phyloP scores from a whole-genome alignment of 1,140 invertebrate species.

The Heliconius hewitsoni region DNA sequence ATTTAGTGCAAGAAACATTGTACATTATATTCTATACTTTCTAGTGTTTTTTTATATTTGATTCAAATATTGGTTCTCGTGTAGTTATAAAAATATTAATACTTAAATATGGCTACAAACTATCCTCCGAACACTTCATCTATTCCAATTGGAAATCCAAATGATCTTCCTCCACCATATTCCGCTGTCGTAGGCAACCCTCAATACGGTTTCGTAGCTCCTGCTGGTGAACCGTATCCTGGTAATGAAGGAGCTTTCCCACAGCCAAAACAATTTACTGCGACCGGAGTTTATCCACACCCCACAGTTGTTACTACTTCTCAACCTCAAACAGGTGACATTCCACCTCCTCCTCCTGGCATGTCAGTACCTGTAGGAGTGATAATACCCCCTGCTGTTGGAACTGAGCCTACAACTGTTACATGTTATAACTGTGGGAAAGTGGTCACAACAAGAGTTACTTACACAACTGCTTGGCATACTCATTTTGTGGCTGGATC shows the following conservation, averaged over 20 bases:
- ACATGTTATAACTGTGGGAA: constrained; percentile 72
- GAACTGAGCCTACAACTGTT: constrained; percentile 68
- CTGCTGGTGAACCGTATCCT: constrained; percentile 42
- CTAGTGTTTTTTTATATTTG: neutral
- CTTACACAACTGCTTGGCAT: constrained; percentile 73
- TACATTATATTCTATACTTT: neutral
- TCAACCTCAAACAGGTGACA: constrained; percentile 52
- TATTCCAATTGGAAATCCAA: constrained; percentile 44
- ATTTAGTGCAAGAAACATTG: too few species aligned
- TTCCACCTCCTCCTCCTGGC: constrained; percentile 49
- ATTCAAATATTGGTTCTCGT: neutral
- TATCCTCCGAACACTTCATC: constrained; percentile 38
- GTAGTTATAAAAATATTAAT: neutral
- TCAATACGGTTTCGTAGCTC: constrained; percentile 67
- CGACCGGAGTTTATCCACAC: constrained; percentile 68
- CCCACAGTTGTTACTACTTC: constrained; percentile 52
- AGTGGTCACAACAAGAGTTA: constrained; percentile 73
- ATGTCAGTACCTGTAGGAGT: constrained; percentile 63
- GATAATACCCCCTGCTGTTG: constrained; percentile 63
- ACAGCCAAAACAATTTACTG: constrained; percentile 62
- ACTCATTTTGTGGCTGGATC: constrained; percentile 74
- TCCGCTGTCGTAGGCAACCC: constrained; percentile 70
- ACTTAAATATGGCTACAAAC: constrained; percentile 31
- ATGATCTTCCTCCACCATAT: constrained; percentile 74
- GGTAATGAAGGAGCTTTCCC: constrained; percentile 39